Percentiles rank a stretch among this genome's conserved stretches.
These are phyloP conservation scores for Oryzias celebensis DNA, from an alignment of 2,113 vertebrate species.

Conservation along the genomic window DNA sequence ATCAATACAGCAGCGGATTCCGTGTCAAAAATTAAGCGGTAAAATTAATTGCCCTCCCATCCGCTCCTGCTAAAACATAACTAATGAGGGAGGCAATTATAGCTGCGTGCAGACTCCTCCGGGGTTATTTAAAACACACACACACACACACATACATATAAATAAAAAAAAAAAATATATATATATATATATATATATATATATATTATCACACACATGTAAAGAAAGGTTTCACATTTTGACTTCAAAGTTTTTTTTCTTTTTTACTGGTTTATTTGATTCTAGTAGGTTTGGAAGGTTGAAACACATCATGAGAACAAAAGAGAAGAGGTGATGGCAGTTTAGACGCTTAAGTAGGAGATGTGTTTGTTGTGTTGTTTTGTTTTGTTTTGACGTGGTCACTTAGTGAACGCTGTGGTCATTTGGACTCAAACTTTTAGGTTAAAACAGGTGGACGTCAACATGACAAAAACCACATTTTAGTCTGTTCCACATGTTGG, in stretches of 20 bases:
- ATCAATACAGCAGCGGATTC: slow-evolving; percentile 77
- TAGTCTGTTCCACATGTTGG: slow-evolving; percentile 1
- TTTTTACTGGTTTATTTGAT: slow-evolving; percentile 54
- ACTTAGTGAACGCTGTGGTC: neutral
- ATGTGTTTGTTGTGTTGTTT: neutral
- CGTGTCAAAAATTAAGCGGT: slow-evolving; percentile 80
- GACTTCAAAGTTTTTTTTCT: slow-evolving; percentile 68
- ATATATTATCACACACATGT: slow-evolving; percentile 34
- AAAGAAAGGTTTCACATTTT: slow-evolving; percentile 68
- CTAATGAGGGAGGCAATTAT: slow-evolving; percentile 83
- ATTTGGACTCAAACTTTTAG: neutral
- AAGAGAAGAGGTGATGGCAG: slow-evolving; percentile 27
- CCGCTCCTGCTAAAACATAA: slow-evolving; percentile 80
- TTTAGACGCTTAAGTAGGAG: slow-evolving; percentile 23
- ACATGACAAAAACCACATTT: neutral
- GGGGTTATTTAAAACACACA: slow-evolving; percentile 78
- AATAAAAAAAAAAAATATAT: too few relatives aligned
- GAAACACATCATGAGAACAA: slow-evolving; percentile 46
- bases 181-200: neutral
- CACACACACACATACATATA: slow-evolving; percentile 19
- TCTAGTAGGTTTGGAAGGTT: slow-evolving; percentile 30
- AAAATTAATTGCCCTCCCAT: slow-evolving; percentile 81
- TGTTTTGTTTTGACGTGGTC: neutral
- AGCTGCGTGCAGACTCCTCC: slow-evolving; percentile 75
- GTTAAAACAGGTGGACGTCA: neutral